Evolutionary conservation across 1,140 invertebrate genomes (phyloP).

Genomic region (Bombus huntii): DNA sequence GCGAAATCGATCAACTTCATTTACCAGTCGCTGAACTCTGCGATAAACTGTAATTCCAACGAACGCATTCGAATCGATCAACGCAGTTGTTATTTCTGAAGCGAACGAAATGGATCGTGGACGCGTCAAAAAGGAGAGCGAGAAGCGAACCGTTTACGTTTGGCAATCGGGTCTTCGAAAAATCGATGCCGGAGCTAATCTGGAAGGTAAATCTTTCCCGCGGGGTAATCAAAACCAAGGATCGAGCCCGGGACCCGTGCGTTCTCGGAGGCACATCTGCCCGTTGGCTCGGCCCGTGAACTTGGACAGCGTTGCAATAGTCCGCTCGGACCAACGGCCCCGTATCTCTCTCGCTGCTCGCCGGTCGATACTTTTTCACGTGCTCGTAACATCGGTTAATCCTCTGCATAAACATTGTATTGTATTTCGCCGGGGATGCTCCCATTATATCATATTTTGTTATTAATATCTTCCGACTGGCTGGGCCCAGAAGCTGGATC

Average conservation of each 20-base stretch:
- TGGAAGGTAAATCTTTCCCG: slow-evolving; percentile 73
- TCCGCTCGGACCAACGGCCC: slow-evolving; percentile 37
- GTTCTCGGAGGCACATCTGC: slow-evolving; percentile 75
- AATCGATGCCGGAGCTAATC: slow-evolving; percentile 67
- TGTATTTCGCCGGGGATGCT: slow-evolving; percentile 80
- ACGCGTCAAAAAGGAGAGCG: background rate
- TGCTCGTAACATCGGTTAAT: slow-evolving; percentile 76
- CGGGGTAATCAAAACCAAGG: slow-evolving; percentile 70
- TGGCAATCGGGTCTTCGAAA: slow-evolving; percentile 10
- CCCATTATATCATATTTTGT: slow-evolving; percentile 83
- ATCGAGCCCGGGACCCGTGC: slow-evolving; percentile 62
- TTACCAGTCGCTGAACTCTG: background rate
- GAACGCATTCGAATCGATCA: background rate
- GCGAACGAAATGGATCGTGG: background rate
- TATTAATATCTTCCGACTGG: slow-evolving; percentile 83
- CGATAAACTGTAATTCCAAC: background rate
- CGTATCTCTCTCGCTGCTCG: slow-evolving; percentile 12
- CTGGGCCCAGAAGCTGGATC: slow-evolving; percentile 76
- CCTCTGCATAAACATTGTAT: slow-evolving; percentile 82
- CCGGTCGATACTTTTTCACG: slow-evolving; percentile 75
- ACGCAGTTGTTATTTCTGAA: background rate
- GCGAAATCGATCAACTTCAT: background rate
- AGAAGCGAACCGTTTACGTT: background rate
- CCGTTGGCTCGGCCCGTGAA: slow-evolving; percentile 25
- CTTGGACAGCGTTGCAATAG: slow-evolving; percentile 60